Evolutionary conservation across 2,797 vertebrate species (phyloP).

Genomic region (Aldrovandia affinis): DNA sequence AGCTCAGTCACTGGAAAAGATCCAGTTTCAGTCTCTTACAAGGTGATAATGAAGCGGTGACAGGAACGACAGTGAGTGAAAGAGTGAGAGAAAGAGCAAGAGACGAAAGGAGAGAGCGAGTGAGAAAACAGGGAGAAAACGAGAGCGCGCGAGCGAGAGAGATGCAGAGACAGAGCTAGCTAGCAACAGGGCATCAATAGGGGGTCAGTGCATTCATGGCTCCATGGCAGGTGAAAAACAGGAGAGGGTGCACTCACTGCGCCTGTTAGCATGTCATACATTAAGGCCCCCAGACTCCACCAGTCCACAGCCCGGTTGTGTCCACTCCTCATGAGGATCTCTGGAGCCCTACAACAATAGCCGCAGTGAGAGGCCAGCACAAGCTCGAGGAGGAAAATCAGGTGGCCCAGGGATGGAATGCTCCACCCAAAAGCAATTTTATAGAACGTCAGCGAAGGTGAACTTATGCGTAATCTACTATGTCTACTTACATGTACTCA

Average conservation of each 20-base stretch:
- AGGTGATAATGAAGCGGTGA: not conserved
- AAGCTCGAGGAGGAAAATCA: not conserved
- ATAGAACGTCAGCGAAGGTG: slow-evolving; percentile 42
- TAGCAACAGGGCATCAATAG: not conserved
- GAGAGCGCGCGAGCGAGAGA: not conserved
- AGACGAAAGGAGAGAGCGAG: not conserved
- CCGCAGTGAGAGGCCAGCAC: not conserved
- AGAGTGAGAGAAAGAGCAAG: not conserved
- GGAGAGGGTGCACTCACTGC: slow-evolving; percentile 85
- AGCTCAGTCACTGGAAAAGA: not conserved
- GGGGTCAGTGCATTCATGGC: too few species aligned
- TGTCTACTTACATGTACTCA: slow-evolving; percentile 91
- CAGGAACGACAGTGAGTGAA: not conserved
- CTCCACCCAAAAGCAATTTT: slow-evolving; percentile 46
- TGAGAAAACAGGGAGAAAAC: not conserved
- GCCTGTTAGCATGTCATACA: slow-evolving; percentile 99
- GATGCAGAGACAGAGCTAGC: not conserved
- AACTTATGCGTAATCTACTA: not conserved
- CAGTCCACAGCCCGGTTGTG: slow-evolving; percentile 98
- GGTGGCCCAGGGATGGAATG: too few species aligned
- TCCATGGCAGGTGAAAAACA: slow-evolving; percentile 32
- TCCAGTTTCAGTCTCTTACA: not conserved
- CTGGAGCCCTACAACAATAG: slow-evolving; percentile 87
- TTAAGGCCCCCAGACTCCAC: slow-evolving; percentile 99
- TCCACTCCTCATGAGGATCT: slow-evolving; percentile 97